Conservation (phyloP, 1,140 invertebrate genomes). For the Cotesia typhae region DNA sequence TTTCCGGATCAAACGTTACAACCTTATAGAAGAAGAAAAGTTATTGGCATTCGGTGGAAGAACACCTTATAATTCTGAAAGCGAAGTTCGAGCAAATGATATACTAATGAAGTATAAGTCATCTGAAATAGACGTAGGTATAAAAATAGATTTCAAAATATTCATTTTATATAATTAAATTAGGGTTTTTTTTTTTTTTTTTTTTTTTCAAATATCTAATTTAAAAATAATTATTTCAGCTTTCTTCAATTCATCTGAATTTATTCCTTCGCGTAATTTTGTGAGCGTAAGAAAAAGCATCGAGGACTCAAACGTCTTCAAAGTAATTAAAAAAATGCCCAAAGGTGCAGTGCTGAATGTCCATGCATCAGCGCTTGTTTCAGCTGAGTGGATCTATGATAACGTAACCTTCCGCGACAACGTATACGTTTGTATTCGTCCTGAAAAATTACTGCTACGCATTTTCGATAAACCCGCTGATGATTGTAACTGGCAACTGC, state of each 20-base stretch:
- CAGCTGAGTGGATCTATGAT: constrained; percentile 72
- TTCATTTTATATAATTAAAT: no score
- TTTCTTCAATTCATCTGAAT: constrained; percentile 67
- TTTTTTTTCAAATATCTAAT: no score
- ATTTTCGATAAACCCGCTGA: constrained; percentile 57
- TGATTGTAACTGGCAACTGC: constrained; percentile 67
- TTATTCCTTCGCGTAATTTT: constrained; percentile 74
- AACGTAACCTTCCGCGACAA: constrained; percentile 75
- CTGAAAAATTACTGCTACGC: constrained; percentile 44
- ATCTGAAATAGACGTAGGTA: no score
- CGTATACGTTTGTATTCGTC: constrained; percentile 72
- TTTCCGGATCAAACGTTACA: no score
- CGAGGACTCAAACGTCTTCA: constrained; percentile 72
- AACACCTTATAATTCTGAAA: no score
- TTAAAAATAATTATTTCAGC: constrained; percentile 47
- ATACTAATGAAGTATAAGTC: no score
- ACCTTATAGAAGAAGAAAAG: no score
- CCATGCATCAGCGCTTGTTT: constrained; percentile 75
- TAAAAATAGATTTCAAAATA: no score
- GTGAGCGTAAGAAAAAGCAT: constrained; percentile 72
- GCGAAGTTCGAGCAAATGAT: no score
- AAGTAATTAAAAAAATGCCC: constrained; percentile 74
- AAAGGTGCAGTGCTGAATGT: constrained; percentile 78
- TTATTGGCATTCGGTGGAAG: no score
- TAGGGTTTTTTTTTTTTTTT: no score